These are phyloP conservation scores for Agraylea sexmaculata DNA, from an alignment of 1,140 invertebrate genomes.

Conservation along the genomic window DNA sequence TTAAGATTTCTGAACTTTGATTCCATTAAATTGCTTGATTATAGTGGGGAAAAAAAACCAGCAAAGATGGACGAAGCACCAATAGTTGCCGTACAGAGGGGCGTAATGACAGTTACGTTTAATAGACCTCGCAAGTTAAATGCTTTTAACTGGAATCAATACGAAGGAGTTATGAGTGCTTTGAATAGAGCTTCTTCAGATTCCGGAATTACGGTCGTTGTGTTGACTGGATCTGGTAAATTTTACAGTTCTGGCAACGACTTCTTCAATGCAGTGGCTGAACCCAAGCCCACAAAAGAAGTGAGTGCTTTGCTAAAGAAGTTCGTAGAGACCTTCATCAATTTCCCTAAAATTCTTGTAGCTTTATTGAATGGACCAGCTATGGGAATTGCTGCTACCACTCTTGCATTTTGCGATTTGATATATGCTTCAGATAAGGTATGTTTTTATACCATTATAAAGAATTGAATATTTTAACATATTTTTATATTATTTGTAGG, in stretches of 20 bases:
- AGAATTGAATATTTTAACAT: conserved; percentile 27
- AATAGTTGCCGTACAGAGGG: too few relatives aligned
- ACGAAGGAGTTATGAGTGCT: neutral
- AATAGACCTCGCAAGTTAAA: neutral
- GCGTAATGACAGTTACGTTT: neutral
- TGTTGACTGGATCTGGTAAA: conserved; percentile 65
- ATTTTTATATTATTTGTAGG: conserved; percentile 41
- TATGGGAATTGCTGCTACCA: conserved; percentile 80
- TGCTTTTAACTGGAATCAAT: neutral
- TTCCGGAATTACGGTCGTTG: conserved; percentile 47
- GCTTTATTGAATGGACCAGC: conserved; percentile 87
- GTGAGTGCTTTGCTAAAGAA: conserved; percentile 36
- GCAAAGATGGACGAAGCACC: too few relatives aligned
- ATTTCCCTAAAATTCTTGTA: conserved; percentile 80
- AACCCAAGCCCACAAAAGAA: conserved; percentile 21
- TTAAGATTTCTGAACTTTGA: too few relatives aligned
- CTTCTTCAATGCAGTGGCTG: conserved; percentile 30
- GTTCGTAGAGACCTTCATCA: conserved; percentile 70
- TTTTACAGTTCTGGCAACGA: conserved; percentile 86
- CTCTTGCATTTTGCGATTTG: conserved; percentile 74
- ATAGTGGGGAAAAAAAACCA: too few relatives aligned
- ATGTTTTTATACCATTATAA: conserved; percentile 13
- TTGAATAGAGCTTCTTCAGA: conserved; percentile 56
- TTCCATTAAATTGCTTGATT: too few relatives aligned
- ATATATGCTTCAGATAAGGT: conserved; percentile 73